phyloP scores from a whole-genome alignment of 2,113 vertebrate genomes.

The Chrysemys picta region DNA sequence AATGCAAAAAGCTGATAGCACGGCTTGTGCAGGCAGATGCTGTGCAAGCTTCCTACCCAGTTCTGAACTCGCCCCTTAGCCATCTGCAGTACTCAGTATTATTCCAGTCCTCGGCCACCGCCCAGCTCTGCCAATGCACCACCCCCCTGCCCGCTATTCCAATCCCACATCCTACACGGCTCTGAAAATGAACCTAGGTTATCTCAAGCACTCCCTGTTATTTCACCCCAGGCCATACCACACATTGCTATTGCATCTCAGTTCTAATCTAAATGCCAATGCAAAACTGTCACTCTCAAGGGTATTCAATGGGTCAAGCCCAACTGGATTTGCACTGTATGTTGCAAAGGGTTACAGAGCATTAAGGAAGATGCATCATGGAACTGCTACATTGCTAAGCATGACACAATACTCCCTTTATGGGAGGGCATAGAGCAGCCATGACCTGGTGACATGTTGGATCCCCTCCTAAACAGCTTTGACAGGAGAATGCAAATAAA shows the following conservation, averaged over 20 bases:
- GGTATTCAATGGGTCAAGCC: background rate
- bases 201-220: background rate
- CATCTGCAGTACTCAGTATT: background rate
- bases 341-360: background rate
- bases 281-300: background rate
- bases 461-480: conserved; percentile 11
- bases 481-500: conserved; percentile 50
- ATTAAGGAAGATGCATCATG: background rate
- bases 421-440: background rate
- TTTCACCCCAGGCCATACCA: background rate
- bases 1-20: background rate
- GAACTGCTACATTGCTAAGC: conserved; percentile 17
- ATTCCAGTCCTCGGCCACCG: background rate
- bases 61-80: background rate
- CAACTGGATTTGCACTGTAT: background rate
- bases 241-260: background rate
- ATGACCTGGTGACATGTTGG: background rate
- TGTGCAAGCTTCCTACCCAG: background rate
- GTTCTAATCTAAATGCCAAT: background rate
- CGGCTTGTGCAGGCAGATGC: background rate
- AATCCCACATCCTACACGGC: background rate
- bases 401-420: conserved; percentile 43
- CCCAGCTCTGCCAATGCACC: background rate
- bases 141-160: background rate
- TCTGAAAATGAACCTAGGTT: background rate